Percentiles rank a stretch among this genome's conserved stretches.
These are phyloP conservation scores for Chelon auratus DNA, from an alignment of 2,797 vertebrate genomes.

Conservation along the genomic window DNA sequence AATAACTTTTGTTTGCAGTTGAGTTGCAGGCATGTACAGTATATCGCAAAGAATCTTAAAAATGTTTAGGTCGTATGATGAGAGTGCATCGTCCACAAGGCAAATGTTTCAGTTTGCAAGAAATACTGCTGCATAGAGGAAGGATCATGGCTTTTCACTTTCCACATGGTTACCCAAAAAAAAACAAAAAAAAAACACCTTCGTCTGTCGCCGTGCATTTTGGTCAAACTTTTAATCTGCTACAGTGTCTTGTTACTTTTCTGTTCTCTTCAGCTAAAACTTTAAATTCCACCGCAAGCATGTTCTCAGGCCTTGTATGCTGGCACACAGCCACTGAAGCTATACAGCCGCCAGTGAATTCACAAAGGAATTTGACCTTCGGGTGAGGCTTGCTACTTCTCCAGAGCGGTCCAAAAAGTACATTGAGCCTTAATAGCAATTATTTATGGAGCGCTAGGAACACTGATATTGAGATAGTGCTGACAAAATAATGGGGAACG, in stretches of 20 bases:
- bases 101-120: neutral
- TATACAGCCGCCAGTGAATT: conserved; percentile 29
- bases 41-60: no score
- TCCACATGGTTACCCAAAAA: neutral
- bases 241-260: neutral
- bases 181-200: neutral
- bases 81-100: neutral
- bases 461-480: conserved; percentile 2
- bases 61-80: neutral
- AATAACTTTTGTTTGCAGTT: no score
- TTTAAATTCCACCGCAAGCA: conserved; percentile 15
- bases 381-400: neutral
- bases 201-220: conserved; percentile 3
- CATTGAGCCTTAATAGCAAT: conserved; percentile 15
- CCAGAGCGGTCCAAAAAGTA: conserved; percentile 13
- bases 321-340: neutral
- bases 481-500: conserved; percentile 15
- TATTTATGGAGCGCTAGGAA: conserved; percentile 6
- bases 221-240: conserved; percentile 11
- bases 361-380: conserved; percentile 49
- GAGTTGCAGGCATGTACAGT: no score
- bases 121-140: neutral
- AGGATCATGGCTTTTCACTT: conserved; percentile 7
- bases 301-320: conserved; percentile 33
- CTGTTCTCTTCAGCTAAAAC: conserved; percentile 13